phyloP scores from a whole-genome alignment of 2,888 invertebrate species.

The Chrysolina americana region DNA sequence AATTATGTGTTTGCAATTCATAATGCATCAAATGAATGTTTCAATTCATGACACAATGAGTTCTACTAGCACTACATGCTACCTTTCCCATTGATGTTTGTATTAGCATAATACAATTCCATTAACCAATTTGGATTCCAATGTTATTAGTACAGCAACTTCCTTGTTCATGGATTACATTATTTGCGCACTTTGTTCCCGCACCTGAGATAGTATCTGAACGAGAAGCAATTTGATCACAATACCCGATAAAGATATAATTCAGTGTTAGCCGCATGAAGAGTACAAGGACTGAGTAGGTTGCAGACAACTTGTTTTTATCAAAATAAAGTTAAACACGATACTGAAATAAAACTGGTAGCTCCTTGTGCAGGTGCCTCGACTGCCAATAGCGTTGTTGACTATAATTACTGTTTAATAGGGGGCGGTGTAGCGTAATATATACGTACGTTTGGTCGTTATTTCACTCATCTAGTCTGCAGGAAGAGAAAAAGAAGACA shows the following conservation, averaged over 20 bases:
- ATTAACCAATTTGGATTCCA: conserved; percentile 9
- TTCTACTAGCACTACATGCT: background rate
- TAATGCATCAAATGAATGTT: too few relatives aligned
- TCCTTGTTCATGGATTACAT: conserved; percentile 9
- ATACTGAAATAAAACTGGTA: conserved; percentile 51
- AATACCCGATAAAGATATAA: conserved; percentile 18
- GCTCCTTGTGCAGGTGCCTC: conserved; percentile 61
- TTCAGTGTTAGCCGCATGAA: conserved; percentile 21
- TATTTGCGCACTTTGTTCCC: conserved; percentile 17
- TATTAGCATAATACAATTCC: conserved; percentile 6
- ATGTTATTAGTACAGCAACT: background rate
- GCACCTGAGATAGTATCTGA: conserved; percentile 12
- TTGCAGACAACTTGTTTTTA: conserved; percentile 28
- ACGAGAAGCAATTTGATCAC: conserved; percentile 23
- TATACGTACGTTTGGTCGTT: conserved; percentile 52
- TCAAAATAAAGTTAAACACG: conserved; percentile 30
- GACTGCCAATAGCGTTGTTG: conserved; percentile 64
- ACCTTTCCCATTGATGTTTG: background rate
- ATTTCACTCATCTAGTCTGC: conserved; percentile 36
- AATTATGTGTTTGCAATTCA: too few relatives aligned
- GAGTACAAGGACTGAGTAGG: conserved; percentile 28
- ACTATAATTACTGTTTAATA: conserved; percentile 65
- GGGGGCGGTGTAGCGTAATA: conserved; percentile 60
- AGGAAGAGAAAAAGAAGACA: conserved; percentile 31
- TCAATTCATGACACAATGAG: too few relatives aligned